Evolutionary conservation across 2,113 vertebrate species (phyloP), one percentile per base, ranked within the genome.

Genomic region (Bubalus kerabau): DNA sequence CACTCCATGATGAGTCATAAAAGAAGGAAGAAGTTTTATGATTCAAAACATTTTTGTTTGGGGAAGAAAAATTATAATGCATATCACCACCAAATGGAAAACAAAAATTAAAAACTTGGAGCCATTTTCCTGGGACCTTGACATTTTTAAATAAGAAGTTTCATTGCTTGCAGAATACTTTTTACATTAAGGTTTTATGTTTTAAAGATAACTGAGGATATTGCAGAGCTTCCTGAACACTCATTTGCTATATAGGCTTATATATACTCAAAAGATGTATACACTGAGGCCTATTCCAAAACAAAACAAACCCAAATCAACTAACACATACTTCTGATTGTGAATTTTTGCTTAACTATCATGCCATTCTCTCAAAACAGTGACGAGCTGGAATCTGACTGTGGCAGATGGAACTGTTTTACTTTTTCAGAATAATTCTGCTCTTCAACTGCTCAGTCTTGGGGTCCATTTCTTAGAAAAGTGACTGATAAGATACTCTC

Each of bases 131-230:
- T 15, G 17, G 80, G 43, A 40, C 71, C 56, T 87, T 81, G 85
- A 78, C 85, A 91, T 94, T 95, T 98, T 89, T n/a, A 97, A 97
- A 89, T 56, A 94, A 97, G 93, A 87, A 32, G 1, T 8, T 74
- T 74, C 46, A 21, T 19, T 90, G 36, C 94, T 94, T 62, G 28
- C 28, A 89, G 78, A 94, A 76, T 59, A 43, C 15, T 71, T 94
- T 92, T 95, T 88, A 96, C 62, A 46, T 64, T 93, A 82, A 86
- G 28, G 16, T 88, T 94, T 92, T 48, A 97, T 91, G 36, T 95
- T 95, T 90, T 90, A 87, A 91, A 67, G 74, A 85, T 95, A 71
- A 87, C 81, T 76, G 46, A 78, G 17, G 30, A 30, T 93, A 87
- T 90, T 89, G 91, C 43, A 78, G 60, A 92, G 91, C 76, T 94